Conservation (phyloP, 2,888 invertebrate species). For the Brachylomia viminalis region DNA sequence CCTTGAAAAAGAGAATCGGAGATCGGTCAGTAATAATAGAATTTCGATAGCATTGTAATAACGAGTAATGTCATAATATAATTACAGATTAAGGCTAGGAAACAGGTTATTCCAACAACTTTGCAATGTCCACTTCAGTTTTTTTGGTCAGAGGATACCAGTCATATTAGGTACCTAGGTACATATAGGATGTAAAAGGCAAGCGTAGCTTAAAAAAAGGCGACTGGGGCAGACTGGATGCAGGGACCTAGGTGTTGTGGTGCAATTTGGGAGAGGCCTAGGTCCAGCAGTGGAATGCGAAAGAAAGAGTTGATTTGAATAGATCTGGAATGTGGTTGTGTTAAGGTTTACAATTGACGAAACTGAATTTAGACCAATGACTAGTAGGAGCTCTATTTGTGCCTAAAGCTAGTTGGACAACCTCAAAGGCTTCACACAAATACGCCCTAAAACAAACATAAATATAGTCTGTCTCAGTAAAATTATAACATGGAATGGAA, state of each 20-base stretch:
- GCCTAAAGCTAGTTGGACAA: not conserved
- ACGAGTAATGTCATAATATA: not conserved
- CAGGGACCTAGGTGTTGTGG: not conserved
- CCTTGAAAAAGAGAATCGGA: conserved; percentile 47
- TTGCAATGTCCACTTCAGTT: not conserved
- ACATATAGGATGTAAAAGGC: not conserved
- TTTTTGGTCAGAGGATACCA: not conserved
- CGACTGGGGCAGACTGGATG: not conserved
- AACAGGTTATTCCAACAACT: not conserved
- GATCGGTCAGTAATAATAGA: not conserved
- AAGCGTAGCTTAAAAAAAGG: not conserved
- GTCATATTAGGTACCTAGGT: not conserved
- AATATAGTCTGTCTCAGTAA: not conserved
- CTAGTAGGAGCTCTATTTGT: not conserved
- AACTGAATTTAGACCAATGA: conserved; percentile 6
- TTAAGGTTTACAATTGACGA: not conserved
- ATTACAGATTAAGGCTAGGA: not conserved
- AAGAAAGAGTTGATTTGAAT: conserved; percentile 2
- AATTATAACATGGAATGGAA: too few species aligned
- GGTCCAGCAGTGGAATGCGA: conserved; percentile 6
- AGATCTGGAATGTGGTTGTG: conserved; percentile 13
- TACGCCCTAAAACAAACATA: too few species aligned
- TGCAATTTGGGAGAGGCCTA: conserved; percentile 11
- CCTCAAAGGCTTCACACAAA: not conserved
- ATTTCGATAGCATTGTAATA: not conserved